Evolutionary conservation across 1,140 invertebrate species (phyloP), one percentile per base, ranked within the genome.

Genomic region (Formica selysi): DNA sequence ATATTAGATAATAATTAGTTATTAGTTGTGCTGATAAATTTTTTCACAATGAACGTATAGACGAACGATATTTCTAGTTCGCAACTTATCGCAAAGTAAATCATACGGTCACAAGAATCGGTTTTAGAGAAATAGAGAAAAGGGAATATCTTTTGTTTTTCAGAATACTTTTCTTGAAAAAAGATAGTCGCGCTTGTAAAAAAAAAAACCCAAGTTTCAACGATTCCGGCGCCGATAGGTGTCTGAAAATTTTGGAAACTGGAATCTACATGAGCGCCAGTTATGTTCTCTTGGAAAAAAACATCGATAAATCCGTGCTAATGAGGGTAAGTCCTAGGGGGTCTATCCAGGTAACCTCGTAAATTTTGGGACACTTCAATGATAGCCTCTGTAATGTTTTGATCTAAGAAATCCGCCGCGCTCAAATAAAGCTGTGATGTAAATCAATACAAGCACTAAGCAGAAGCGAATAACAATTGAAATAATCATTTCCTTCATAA

Each of bases 311-410:
- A 71, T 86, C 88, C 79, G 62, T 44, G 79, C 89, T 94, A 94
- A 94, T 93, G 86, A 93, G 92, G 90, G 88, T 91, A 78, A 22
- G 1, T 7, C 16, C 64, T 59, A 0, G 32, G 3, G 74, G 64
- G 48, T 38, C 64, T 61, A 38, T 29, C 32, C 90, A 92, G 93
- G 91, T 91, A 92, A 79, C 61, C 5, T 88, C 67, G 90, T 93
- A 93, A 94, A 94, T 93, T 86, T 67, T 85, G 16, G 71, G 76
- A 87, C 81, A 81, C 8, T 36, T 68, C n/a, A 64, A 76, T 62
- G 19, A n/a, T 51, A 79, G 80, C 89, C 88, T 89, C 87, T 86
- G 7, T 87, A 92, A 92, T 93, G 87, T 94, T 94, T 93, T 93
- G 85, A 91, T 92, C 83, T 19, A 51, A 51, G 62, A 57, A 3